Base-by-base conservation (phyloP, 2,888 invertebrate genomes). In the Apotomis betuletana region DNA sequence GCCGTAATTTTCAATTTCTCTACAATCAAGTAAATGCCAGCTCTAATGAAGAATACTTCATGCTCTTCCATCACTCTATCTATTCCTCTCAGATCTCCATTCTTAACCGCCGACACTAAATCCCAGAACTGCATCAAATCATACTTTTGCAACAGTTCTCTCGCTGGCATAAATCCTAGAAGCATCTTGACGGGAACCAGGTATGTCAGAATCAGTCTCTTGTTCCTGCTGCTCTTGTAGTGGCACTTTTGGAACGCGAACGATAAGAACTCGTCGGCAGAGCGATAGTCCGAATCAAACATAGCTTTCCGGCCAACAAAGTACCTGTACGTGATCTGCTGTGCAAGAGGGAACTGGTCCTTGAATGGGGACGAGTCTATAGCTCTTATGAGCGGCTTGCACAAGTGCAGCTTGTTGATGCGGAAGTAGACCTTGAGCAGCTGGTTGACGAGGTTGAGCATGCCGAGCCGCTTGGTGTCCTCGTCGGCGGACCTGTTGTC, bases 121-220 rank as follows among this genome's bases (percentile, higher is more conserved):
- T 98, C 97, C 94, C 96, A 96, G 87, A 99, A 99, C 85, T 98
- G 97, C 81, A 96, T 90, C 3, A 99, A 94, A 84, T 98, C 97
- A 90, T 99, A 99, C 79, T 98, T 98, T 86, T 96, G 94, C 44
- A 99, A 90, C 3, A 99, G 94, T 58, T 93, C 91, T 77, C 94
- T 94, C 54, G 96, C 96, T n/a, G 99, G 99, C 95, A 99, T 97
- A 82, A 96, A 98, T 0, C 99, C 99, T 74, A 99, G 92, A 67
- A 99, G 94, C 98, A 99, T 99, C 94, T 99, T 99, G 0, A 99
- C 98, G 1, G 99, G 99, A 52, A 99, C 96, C 67, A 99, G 94
- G 87, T 99, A 99, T 70, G 98, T 98, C 5, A 99, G 94, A 81
- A 99, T 99, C 57, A 98, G 94, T 74, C 97, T 94, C 84, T 99